Base-by-base conservation (phyloP, 2,888 invertebrate species). In the Caenorhabditis sulstoni region DNA sequence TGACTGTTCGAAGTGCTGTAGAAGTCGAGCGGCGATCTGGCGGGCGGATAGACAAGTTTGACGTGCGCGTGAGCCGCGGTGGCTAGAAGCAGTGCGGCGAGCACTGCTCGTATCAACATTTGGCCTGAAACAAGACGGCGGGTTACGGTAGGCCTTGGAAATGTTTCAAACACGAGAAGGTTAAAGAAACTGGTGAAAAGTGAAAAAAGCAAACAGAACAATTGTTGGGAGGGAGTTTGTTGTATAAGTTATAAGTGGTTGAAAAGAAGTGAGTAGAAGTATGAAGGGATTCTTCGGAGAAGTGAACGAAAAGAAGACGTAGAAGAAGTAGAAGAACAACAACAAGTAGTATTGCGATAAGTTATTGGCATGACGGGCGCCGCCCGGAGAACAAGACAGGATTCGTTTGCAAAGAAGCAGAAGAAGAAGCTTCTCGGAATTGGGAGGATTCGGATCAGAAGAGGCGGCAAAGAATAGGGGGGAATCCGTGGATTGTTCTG, bases 1-100 rank as follows among this genome's bases (percentile, higher is more conserved):
- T 94, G 94, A 37, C 96, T 96, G 89, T 96, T 93, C 53, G 94
- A 93, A 90, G 94, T 96, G 91, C 96, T 96, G 92, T 96, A 92
- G 92, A 96, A 97, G 91, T 97, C 97, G 91, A 96, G 92, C 89
- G 94, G 95, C 0, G 77, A 59, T 50, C 84, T 55, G 1, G 86
- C 81, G 5, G 84, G 82, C 18, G 86, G 86, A 64, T 83, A 86
- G 55, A 81, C 66, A 41, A 86, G 82, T 64, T 85, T 82, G 45
- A 86, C 71, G 71, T 86, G 86, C 35, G 80, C 83, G 7, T 49
- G 29, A 18, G 61, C 75, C n/a, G 23, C 1, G 22, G 18, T 14
- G 16, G 66, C 65, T 35, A 75, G 59, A 22, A 79, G 57, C 53
- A 79, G 68, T 64, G 66, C 39, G 29, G 29, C 29, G 22, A 79